These are phyloP conservation scores for Drosophila lowei DNA, from an alignment of 1,140 invertebrate species.

Conservation along the genomic window DNA sequence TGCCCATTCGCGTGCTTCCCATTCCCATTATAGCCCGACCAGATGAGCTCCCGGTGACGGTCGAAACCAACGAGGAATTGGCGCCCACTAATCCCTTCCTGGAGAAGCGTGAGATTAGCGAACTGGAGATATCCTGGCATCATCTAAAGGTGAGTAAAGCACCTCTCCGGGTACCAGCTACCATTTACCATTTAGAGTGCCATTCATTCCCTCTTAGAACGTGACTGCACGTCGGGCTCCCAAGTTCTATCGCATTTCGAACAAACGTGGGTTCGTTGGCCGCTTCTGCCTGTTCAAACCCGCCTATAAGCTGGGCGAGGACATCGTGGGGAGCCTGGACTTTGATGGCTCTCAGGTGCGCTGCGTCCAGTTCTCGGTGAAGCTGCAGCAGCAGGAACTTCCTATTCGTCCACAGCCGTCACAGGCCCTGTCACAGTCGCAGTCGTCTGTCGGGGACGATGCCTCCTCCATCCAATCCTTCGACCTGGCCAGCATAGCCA, in stretches of 20 bases:
- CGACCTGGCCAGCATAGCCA: constrained; percentile 77
- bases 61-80: constrained; percentile 93
- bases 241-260: constrained; percentile 98
- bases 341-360: constrained; percentile 94
- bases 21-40: constrained; percentile 90
- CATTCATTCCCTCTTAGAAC: constrained; percentile 83
- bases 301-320: constrained; percentile 97
- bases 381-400: constrained; percentile 95
- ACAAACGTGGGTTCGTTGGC: constrained; percentile 94
- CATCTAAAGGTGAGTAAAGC: constrained; percentile 86
- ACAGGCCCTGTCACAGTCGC: constrained; percentile 4
- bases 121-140: constrained; percentile 93
- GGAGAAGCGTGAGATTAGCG: constrained; percentile 92
- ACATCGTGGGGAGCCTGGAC: constrained; percentile 98
- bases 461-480: constrained; percentile 81
- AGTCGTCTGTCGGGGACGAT: constrained; percentile 48
- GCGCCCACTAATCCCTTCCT: constrained; percentile 96
- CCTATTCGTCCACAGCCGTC: constrained; percentile 47
- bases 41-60: constrained; percentile 86
- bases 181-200: not conserved
- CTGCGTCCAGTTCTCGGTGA: constrained; percentile 93
- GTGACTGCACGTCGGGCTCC: constrained; percentile 93
- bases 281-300: constrained; percentile 97
- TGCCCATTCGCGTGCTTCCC: constrained; percentile 95
- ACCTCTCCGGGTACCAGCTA: constrained; percentile 24